Percentiles rank a stretch among this genome's conserved stretches.
Conservation (phyloP, 1,140 invertebrate genomes). For the Gryon sp. region DNA sequence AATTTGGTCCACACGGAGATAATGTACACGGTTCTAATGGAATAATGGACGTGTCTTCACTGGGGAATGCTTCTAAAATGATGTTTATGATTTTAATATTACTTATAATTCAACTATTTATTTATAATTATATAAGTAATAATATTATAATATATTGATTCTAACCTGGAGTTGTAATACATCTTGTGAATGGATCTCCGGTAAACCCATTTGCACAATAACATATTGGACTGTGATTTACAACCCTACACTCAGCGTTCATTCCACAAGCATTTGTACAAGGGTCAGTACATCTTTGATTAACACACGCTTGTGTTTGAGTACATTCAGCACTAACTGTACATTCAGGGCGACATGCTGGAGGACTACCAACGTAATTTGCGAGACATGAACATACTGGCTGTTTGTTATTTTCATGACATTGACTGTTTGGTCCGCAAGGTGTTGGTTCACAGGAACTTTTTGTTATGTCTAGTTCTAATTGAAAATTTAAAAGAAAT, state of each 20-base stretch:
- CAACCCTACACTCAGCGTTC: slow-evolving; percentile 74
- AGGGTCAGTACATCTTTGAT: slow-evolving; percentile 79
- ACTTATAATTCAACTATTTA: too few relatives aligned
- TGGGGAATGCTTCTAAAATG: slow-evolving; percentile 38
- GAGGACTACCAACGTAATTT: slow-evolving; percentile 21
- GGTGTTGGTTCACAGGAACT: slow-evolving; percentile 83
- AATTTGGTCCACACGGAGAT: slow-evolving; percentile 84
- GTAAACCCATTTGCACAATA: slow-evolving; percentile 78
- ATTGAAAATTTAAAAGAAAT: neutral
- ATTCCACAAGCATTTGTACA: slow-evolving; percentile 80
- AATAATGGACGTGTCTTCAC: neutral
- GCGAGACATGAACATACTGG: slow-evolving; percentile 83
- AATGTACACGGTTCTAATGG: slow-evolving; percentile 84
- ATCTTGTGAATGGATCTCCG: slow-evolving; percentile 80
- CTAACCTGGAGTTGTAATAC: slow-evolving; percentile 72
- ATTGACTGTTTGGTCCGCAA: slow-evolving; percentile 86
- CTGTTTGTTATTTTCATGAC: slow-evolving; percentile 82
- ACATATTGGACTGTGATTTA: slow-evolving; percentile 78
- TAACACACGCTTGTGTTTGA: slow-evolving; percentile 76
- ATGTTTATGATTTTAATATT: too few relatives aligned
- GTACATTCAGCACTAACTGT: slow-evolving; percentile 78
- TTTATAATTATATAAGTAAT: too few relatives aligned
- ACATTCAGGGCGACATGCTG: slow-evolving; percentile 23
- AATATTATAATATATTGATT: too few relatives aligned
- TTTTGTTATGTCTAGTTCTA: slow-evolving; percentile 66